Percentiles rank a stretch among this genome's conserved stretches.
Evolutionary conservation across 2,113 vertebrate genomes (phyloP).

Genomic region (Merops nubicus): DNA sequence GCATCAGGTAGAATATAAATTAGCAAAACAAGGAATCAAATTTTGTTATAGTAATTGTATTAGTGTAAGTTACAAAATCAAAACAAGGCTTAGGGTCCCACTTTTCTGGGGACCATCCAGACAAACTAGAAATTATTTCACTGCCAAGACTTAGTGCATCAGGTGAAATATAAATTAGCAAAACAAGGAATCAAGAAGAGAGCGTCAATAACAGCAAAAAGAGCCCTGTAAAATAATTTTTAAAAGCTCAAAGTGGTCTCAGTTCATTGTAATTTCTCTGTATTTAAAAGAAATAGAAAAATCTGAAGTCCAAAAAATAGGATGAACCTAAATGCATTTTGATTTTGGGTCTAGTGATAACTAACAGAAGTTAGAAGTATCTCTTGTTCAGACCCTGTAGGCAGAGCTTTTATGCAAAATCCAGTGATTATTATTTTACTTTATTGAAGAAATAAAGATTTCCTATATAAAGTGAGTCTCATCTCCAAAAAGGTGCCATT

Average conservation of each 20-base stretch:
- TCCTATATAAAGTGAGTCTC: conserved; percentile 5
- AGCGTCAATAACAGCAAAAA: neutral
- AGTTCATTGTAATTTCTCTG: neutral
- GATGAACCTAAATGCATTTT: neutral
- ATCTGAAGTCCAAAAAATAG: neutral
- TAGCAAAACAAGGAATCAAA: neutral
- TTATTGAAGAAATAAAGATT: conserved; percentile 31
- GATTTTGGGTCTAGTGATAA: too few relatives aligned
- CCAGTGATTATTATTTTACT: neutral
- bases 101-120: neutral
- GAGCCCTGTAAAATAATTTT: neutral
- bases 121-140: neutral
- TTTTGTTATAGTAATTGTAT: too few relatives aligned
- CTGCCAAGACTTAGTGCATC: neutral
- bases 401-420: conserved; percentile 1
- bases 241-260: neutral
- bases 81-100: neutral
- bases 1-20: neutral
- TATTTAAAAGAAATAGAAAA: neutral
- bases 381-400: neutral
- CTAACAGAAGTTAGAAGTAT: neutral
- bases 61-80: neutral
- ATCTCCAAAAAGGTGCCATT: neutral
- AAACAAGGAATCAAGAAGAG: neutral
- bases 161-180: neutral